Conservation (phyloP, 2,797 vertebrate species). For the Falco naumanni region DNA sequence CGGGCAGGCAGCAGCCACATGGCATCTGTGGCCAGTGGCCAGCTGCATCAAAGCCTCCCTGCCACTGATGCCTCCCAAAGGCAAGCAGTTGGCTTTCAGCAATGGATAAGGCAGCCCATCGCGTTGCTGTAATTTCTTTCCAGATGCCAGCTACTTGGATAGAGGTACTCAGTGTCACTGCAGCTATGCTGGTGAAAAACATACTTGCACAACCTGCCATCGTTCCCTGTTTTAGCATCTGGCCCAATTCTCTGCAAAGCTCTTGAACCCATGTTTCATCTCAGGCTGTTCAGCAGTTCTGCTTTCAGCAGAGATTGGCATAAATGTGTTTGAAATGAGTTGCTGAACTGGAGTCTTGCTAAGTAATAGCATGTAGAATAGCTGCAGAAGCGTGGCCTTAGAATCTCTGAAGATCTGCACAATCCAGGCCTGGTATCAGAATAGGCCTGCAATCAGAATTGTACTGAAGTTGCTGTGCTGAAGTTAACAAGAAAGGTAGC, state of each 20-base stretch:
- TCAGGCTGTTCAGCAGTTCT: not conserved
- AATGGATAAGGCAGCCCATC: fast-evolving
- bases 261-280: fast-evolving
- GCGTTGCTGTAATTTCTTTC: not conserved
- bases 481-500: too few species aligned
- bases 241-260: not conserved
- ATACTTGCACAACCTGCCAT: fast-evolving
- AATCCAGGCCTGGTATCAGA: too few species aligned
- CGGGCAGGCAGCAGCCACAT: not conserved
- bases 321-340: not conserved
- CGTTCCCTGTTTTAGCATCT: too few species aligned
- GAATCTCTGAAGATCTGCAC: too few species aligned
- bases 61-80: fast-evolving
- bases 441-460: too few species aligned
- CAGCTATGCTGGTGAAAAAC: not conserved
- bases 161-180: fast-evolving
- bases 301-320: too few species aligned
- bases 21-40: fast-evolving
- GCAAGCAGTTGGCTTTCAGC: fast-evolving
- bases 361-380: too few species aligned
- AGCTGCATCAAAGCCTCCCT: fast-evolving
- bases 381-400: too few species aligned
- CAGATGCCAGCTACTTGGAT: fast-evolving
- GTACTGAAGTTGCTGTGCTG: too few species aligned
- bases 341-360: not conserved